Evolutionary conservation across 2,888 invertebrate genomes (phyloP).

Genomic region (Ornithoptera priamus): DNA sequence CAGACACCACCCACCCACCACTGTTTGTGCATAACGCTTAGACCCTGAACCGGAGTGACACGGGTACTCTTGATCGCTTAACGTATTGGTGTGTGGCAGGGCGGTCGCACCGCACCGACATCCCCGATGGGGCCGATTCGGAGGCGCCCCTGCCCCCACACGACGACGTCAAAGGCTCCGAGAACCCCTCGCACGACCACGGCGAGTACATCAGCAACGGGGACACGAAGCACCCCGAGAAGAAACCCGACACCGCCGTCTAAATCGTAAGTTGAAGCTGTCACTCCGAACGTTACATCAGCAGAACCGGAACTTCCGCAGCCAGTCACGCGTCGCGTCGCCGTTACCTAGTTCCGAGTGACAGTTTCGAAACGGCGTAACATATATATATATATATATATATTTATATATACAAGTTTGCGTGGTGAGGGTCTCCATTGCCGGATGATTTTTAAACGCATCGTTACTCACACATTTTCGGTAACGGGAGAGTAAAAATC

Average conservation of each 20-base stretch:
- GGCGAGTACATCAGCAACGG: slow-evolving; percentile 82
- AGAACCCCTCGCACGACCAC: slow-evolving; percentile 81
- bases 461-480: slow-evolving; percentile 45
- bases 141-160: slow-evolving; percentile 82
- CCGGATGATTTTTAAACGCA: slow-evolving; percentile 51
- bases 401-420: slow-evolving; percentile 5
- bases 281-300: slow-evolving; percentile 25
- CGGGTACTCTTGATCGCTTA: too few relatives aligned
- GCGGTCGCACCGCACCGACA: slow-evolving; percentile 80
- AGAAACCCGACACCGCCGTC: slow-evolving; percentile 77
- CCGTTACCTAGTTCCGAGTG: slow-evolving; percentile 21
- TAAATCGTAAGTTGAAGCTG: slow-evolving; percentile 54
- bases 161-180: slow-evolving; percentile 80
- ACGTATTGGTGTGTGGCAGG: slow-evolving; percentile 76
- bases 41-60: too few relatives aligned
- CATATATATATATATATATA: not conserved
- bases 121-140: slow-evolving; percentile 82
- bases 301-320: not conserved
- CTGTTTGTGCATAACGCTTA: too few relatives aligned
- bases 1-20: too few relatives aligned
- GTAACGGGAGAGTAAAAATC: slow-evolving; percentile 33
- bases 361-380: slow-evolving; percentile 27
- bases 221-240: slow-evolving; percentile 70
- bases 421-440: slow-evolving; percentile 40
- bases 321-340: too few relatives aligned